Evolutionary conservation across 2,888 invertebrate species (phyloP), one percentile per base, ranked within the genome.

Genomic region (Caenorhabditis sp.): DNA sequence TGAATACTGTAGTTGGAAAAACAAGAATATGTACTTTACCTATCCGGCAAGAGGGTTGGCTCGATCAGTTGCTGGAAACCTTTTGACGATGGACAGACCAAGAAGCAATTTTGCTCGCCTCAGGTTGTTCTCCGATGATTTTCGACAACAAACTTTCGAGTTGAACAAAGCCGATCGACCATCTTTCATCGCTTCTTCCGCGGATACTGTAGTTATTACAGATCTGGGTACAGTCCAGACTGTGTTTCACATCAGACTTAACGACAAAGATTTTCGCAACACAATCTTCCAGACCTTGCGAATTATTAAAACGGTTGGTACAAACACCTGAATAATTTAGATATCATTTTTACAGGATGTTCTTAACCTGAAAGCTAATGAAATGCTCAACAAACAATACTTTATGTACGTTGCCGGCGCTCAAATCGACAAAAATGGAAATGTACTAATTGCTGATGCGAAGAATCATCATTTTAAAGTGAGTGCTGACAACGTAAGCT

Each of bases 391-490:
- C 26, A 52, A 24, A 20, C 37, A 50, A 30, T 30, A 48, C 15
- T 78, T 81, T 41, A 39, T 58, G 6, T 82, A 65, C 37, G 80
- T 80, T 2, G 43, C 77, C 22, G 80, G 82, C 0, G 71, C 71
- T 20, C 79, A 80, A 15, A 65, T 75, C 30, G 82, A 82, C 30
- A 45, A 30, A 13, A 32, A 79, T 9, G 77, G 75, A 1, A 65
- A 72, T 58, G 35, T 75, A 32, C n/a, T 82, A 1, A 48, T 80
- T 0, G 80, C 74, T 2, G 82, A 82, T 39, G 82, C 82, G 20
- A 58, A 66, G 9, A 72, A 65, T 11, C 62, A 62, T 17, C 55
- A 63, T 9, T 53, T 71, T 27, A 73, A 75, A 52, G 75, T 66
- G 41, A 43, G 22, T 22, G 1, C n/a, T 30, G 6, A 30, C n/a